Evolutionary conservation across 2,888 invertebrate species (phyloP).

Genomic region (Dryobota labecula): DNA sequence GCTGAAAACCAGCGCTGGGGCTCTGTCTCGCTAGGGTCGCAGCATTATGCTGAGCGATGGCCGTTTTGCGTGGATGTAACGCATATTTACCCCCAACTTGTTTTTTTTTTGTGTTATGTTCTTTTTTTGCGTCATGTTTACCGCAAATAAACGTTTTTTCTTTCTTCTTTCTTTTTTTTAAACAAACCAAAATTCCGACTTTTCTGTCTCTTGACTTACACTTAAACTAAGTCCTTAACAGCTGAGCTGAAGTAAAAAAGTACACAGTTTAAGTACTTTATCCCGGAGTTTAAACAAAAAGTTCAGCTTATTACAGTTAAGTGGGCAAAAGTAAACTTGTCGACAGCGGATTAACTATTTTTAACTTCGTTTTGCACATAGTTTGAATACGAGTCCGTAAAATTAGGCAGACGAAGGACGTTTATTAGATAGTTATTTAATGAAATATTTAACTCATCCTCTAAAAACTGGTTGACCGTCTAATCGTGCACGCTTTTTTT

Average conservation of each 20-base stretch:
- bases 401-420: background rate
- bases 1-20: too few relatives aligned
- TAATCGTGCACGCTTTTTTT: background rate
- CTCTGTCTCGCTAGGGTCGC: too few relatives aligned
- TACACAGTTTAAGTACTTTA: constrained; percentile 31
- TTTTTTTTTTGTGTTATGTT: too few relatives aligned
- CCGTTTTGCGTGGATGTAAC: too few relatives aligned
- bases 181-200: background rate
- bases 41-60: too few relatives aligned
- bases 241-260: constrained; percentile 25
- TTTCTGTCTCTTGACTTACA: background rate
- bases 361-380: background rate
- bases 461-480: background rate
- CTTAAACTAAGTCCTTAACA: constrained; percentile 10
- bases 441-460: too few relatives aligned
- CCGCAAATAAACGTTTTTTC: too few relatives aligned
- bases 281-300: constrained; percentile 29
- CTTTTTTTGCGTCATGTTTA: too few relatives aligned
- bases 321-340: constrained; percentile 22
- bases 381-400: background rate
- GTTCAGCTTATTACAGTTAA: constrained; percentile 39
- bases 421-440: background rate
- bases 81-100: too few relatives aligned
- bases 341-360: constrained; percentile 18
- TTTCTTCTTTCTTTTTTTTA: too few relatives aligned